Conservation (phyloP, 2,888 invertebrate genomes). For the Nematopogon swammerdamellus region DNA sequence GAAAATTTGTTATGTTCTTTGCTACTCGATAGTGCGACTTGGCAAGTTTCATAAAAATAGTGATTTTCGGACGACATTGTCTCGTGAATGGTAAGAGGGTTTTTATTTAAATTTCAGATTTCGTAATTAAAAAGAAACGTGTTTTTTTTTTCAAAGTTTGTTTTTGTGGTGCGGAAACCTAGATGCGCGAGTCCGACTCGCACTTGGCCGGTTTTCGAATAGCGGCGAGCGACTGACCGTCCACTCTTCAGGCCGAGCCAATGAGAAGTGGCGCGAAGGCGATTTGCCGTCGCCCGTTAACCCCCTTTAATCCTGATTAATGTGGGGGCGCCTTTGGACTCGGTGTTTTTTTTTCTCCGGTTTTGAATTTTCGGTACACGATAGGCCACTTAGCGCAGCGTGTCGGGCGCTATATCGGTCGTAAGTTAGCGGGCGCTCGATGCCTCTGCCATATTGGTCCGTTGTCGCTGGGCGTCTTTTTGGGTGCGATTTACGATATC, state of each 20-base stretch:
- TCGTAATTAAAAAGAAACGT: too few species aligned
- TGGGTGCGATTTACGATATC: conserved; percentile 44
- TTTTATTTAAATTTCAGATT: too few species aligned
- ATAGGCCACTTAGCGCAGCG: conserved; percentile 48
- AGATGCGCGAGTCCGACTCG: conserved; percentile 1
- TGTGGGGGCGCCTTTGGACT: conserved; percentile 18
- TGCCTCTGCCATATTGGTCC: conserved; percentile 39
- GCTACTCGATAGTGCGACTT: too few species aligned
- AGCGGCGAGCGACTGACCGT: not conserved
- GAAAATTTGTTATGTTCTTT: too few species aligned
- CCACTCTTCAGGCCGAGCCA: not conserved
- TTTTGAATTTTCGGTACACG: conserved; percentile 47
- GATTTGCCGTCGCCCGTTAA: conserved; percentile 1
- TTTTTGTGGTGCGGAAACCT: not conserved
- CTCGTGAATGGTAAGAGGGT: too few species aligned
- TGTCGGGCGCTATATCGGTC: conserved; percentile 30
- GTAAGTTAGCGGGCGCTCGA: conserved; percentile 43
- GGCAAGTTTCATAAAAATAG: too few species aligned
- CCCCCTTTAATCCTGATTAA: conserved; percentile 37
- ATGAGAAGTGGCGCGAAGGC: not conserved
- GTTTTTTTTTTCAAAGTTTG: too few species aligned
- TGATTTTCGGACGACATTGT: too few species aligned
- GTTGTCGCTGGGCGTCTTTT: conserved; percentile 24
- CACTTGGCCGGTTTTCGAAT: too few species aligned
- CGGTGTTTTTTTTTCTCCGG: conserved; percentile 29